These are phyloP conservation scores for Aleiodes testaceus DNA, from an alignment of 2,888 invertebrate genomes.

Conservation along the genomic window DNA sequence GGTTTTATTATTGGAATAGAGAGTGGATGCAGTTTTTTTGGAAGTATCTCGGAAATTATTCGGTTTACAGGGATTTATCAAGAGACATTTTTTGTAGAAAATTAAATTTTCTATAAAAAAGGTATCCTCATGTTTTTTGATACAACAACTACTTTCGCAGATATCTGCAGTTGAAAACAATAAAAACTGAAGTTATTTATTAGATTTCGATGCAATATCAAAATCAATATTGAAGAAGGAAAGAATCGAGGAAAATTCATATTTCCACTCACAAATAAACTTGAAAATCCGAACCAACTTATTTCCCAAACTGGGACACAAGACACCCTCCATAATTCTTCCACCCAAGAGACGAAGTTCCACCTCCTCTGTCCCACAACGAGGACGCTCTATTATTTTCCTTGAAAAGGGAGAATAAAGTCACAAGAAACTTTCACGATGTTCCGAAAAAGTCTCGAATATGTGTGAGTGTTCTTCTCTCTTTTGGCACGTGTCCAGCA, in stretches of 20 bases:
- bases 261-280: neutral
- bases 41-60: too few relatives aligned
- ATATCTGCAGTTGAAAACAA: neutral
- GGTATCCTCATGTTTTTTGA: too few relatives aligned
- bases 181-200: neutral
- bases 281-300: neutral
- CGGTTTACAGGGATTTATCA: too few relatives aligned
- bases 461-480: conserved; percentile 38
- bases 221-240: neutral
- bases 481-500: conserved; percentile 27
- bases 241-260: neutral
- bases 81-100: too few relatives aligned
- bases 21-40: too few relatives aligned
- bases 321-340: neutral
- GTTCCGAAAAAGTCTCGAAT: conserved; percentile 12
- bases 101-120: too few relatives aligned
- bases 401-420: neutral
- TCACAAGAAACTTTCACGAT: conserved; percentile 29
- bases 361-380: conserved; percentile 43
- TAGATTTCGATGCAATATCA: too few relatives aligned
- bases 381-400: conserved; percentile 37
- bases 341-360: conserved; percentile 25
- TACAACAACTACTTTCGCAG: too few relatives aligned
- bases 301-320: conserved; percentile 1
- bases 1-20: too few relatives aligned